Evolutionary conservation across 2,113 vertebrate genomes (phyloP), one percentile per base, ranked within the genome.

Genomic region (Natator depressus): DNA sequence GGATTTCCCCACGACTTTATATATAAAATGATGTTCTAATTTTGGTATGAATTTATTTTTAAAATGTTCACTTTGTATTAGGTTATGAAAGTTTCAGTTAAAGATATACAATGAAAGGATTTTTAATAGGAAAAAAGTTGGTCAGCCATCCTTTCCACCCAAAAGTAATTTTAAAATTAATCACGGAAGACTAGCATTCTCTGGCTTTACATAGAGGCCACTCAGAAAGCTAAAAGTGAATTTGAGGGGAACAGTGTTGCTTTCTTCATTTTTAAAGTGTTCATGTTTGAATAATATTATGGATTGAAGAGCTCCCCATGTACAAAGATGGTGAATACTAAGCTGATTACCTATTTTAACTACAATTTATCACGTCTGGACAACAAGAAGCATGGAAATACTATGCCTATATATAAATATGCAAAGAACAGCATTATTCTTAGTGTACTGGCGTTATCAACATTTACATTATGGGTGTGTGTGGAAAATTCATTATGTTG

Each of bases 401-500:
- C 46, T 51, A 81, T 65, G 79, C 49, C 87, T 79, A 87, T 72
- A 1, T 6, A 89, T 79, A 27, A 88, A 25, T 25, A 38, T n/a
- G 46, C 88, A 79, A 55, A 54, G 80, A 93, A 76, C 86, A 91
- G 31, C 20, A 35, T 62, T 27, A 2, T 82, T 62, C 65, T 78
- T 84, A 57, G 62, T 91, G 89, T 85, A 84, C 72, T 82, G 80
- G 90, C 76, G 87, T 87, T 65, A 80, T 91, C 69, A 78, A 75
- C 90, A 95, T 42, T 20, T 93, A 87, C 5, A 1, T 2, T 12
- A 91, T 11, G 8, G 24, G 35, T 83, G 69, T 85, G 89, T 53
- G 3, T 85, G 38, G 76, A 96, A 93, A 93, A 91, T 85, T 89
- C 78, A 35, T 86, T 83, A 95, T 95, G 96, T 92, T 95, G 91